These are phyloP conservation scores for Zaprionus nigranus DNA, from an alignment of 1,140 invertebrate genomes.

Conservation along the genomic window DNA sequence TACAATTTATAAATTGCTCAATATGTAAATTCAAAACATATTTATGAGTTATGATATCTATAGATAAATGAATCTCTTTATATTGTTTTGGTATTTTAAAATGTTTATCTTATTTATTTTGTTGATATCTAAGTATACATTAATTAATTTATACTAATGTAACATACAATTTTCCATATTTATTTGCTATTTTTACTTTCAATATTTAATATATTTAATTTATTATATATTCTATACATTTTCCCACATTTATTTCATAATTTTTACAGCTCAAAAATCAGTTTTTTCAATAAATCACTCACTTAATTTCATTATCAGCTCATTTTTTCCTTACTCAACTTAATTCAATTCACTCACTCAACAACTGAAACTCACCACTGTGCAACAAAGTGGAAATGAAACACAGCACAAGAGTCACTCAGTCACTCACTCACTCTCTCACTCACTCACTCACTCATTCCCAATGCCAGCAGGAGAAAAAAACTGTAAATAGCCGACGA, in stretches of 20 bases:
- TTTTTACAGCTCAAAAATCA: conserved; percentile 14
- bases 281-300: not conserved
- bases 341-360: conserved; percentile 41
- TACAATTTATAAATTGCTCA: not conserved
- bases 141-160: not conserved
- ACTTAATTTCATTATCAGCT: not conserved
- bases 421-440: not conserved
- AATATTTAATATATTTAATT: not conserved
- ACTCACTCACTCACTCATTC: conserved; percentile 28
- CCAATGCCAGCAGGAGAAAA: conserved; percentile 19
- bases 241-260: not conserved
- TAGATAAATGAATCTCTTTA: not conserved
- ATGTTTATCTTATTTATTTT: not conserved
- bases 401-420: conserved; percentile 2
- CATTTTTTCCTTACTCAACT: conserved; percentile 7
- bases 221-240: not conserved
- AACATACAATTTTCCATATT: too few relatives aligned
- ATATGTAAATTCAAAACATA: not conserved
- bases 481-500: conserved; percentile 58
- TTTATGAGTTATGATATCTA: not conserved
- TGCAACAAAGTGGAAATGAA: conserved; percentile 48
- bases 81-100: not conserved
- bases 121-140: not conserved
- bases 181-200: too few relatives aligned
- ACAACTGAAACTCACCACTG: conserved; percentile 17